Base-by-base conservation (phyloP, 1,140 invertebrate genomes). In the Pachypeltis micranthus region DNA sequence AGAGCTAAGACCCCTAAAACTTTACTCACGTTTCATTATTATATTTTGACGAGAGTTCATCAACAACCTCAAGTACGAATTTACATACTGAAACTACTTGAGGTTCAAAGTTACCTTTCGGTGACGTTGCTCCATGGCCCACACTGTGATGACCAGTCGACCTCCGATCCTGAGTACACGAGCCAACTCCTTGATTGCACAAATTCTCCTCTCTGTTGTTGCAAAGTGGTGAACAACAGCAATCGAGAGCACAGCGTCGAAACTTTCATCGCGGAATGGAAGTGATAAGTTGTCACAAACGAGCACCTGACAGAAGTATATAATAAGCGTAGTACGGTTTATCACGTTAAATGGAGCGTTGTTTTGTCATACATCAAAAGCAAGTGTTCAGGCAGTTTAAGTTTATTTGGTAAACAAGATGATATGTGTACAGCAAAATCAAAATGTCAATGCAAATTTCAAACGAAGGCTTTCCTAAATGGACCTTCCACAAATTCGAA, bases 181-280 rank as follows among this genome's bases (percentile, higher is more conserved):
- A 0, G 91, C 86, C 47, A 97, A 76, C 71, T 98, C 94, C 61
- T 85, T 80, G 0, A 98, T 75, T 0, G 94, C 94, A 64, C 85
- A 82, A 2, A 95, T 85, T 3, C 94, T 78, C 34, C 94, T 80
- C 73, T 95, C 91, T 0, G 88, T 87, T 19, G 93, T 96, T 2
- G 93, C 90, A 70, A 98, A 90, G 74, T 92, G 89, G 75, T 98
- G 94, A 61, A 98, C 87, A 34, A 98, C 94, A 1, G 93, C 93
- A 67, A 96, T 85, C 19, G 92, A 97, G 23, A 97, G 78, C 1
- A 93, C 91, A 1, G 93, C 94, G 77, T 98, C 95, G 78, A 96
- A 93, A 62, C 86, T 86, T 70, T 91, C 90, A 73, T 96, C 91
- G 27, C 92, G 84, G 75, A 92, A 95, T 12, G 94, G 93, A 67